Conservation (phyloP, 2,113 vertebrate genomes). For the Actenoides lindsayi region DNA sequence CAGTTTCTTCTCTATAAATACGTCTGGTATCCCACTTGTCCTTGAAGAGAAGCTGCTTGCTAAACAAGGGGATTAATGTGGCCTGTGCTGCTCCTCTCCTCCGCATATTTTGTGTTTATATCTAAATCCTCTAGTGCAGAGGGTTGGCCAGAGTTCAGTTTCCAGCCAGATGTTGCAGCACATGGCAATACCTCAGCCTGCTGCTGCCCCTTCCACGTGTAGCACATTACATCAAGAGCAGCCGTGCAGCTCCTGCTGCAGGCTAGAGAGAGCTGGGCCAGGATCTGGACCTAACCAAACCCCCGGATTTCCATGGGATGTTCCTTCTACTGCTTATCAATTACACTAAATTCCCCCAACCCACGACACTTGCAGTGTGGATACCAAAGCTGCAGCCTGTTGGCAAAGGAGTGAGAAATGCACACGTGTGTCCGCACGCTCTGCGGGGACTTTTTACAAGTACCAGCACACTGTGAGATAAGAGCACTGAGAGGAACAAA, state of each 20-base stretch:
- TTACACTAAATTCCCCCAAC: neutral
- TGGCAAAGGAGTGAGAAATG: neutral
- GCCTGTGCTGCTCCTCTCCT: neutral
- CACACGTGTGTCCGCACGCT: neutral
- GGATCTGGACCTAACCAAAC: neutral
- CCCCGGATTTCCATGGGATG: neutral
- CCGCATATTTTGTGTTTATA: neutral
- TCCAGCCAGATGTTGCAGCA: constrained; percentile 53
- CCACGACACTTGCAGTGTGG: neutral
- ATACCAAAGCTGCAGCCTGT: neutral
- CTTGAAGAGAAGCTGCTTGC: neutral
- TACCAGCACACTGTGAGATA: neutral
- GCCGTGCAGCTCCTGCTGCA: neutral
- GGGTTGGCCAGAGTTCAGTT: constrained; percentile 43
- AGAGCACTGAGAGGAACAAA: neutral
- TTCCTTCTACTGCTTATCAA: neutral
- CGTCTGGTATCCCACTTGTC: neutral
- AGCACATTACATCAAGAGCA: neutral
- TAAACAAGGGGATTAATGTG: constrained; percentile 10
- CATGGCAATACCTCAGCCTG: neutral
- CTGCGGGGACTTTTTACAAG: neutral
- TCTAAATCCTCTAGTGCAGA: constrained; percentile 11
- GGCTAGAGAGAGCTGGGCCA: neutral
- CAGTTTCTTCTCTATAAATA: neutral
- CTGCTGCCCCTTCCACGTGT: neutral